A percentile compares a stretch with the other conserved stretches of the same genome.
These are phyloP conservation scores for Malthinus flaveolus DNA, from an alignment of 2,888 invertebrate species.

Conservation along the genomic window DNA sequence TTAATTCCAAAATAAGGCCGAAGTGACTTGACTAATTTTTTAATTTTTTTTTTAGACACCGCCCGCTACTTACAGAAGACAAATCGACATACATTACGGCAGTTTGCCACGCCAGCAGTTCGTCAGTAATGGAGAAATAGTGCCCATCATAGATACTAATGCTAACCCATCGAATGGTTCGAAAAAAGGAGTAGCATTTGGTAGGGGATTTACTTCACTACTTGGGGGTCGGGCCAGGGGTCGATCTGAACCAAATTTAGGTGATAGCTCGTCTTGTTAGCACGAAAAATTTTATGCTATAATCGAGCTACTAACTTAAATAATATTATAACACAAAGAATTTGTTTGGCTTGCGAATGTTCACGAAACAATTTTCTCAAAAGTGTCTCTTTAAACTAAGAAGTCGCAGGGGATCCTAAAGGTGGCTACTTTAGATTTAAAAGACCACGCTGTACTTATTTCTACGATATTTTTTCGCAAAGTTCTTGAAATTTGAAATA, in stretches of 20 bases:
- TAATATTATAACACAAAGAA: no score
- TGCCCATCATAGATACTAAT: slow-evolving; percentile 49
- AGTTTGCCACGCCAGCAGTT: slow-evolving; percentile 76
- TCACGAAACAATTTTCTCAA: neutral
- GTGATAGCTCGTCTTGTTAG: slow-evolving; percentile 57
- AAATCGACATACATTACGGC: slow-evolving; percentile 77
- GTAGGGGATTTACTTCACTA: slow-evolving; percentile 62
- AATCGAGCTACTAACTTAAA: slow-evolving; percentile 31
- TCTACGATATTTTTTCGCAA: no score
- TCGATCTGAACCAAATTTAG: slow-evolving; percentile 91
- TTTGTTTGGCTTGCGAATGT: slow-evolving; percentile 9
- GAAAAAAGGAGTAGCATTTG: slow-evolving; percentile 74
- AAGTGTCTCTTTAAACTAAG: no score
- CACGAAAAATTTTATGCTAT: slow-evolving; percentile 29
- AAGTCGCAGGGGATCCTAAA: no score
- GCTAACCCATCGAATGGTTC: slow-evolving; percentile 54
- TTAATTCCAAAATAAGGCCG: neutral
- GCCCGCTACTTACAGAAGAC: slow-evolving; percentile 73
- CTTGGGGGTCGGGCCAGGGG: slow-evolving; percentile 70
- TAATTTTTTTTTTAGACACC: slow-evolving; percentile 64
- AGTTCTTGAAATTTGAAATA: no score
- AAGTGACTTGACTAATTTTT: neutral
- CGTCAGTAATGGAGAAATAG: slow-evolving; percentile 51
- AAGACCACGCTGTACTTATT: no score
- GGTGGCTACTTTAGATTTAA: no score